Evolutionary conservation across 1,140 invertebrate genomes (phyloP).

Genomic region (Drosophila aff.): DNA sequence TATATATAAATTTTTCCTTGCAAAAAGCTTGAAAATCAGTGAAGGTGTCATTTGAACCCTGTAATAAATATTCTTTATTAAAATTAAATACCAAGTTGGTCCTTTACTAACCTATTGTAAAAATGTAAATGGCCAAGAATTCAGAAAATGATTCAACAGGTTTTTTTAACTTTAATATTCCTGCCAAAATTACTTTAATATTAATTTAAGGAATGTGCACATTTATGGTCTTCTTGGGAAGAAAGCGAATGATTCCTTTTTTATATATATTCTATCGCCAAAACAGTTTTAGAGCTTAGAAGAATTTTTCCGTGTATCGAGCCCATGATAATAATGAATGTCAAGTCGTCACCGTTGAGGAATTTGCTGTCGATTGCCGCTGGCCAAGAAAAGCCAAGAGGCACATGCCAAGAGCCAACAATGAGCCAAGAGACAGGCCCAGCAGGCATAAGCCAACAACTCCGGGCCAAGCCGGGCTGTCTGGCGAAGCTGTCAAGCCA

Average conservation of each 20-base stretch:
- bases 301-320: slow-evolving; percentile 1
- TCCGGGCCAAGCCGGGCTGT: slow-evolving; percentile 56
- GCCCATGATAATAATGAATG: slow-evolving; percentile 65
- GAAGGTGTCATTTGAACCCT: not conserved
- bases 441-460: slow-evolving; percentile 27
- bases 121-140: too few species aligned
- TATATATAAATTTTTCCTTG: not conserved
- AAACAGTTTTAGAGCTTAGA: too few species aligned
- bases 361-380: slow-evolving; percentile 60
- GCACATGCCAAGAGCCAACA: slow-evolving; percentile 40
- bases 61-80: not conserved
- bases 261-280: too few species aligned
- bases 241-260: too few species aligned
- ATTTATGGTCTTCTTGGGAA: too few species aligned
- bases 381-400: slow-evolving; percentile 36
- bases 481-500: slow-evolving; percentile 76
- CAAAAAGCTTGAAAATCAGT: too few species aligned
- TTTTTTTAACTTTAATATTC: too few species aligned
- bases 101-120: too few species aligned
- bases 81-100: too few species aligned
- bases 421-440: slow-evolving; percentile 16
- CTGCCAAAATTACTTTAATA: too few species aligned
- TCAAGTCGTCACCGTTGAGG: slow-evolving; percentile 71
- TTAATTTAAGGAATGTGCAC: too few species aligned
- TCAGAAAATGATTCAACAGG: too few species aligned